Conservation (phyloP, 1,140 invertebrate species). For the Parasteatoda tepidariorum region DNA sequence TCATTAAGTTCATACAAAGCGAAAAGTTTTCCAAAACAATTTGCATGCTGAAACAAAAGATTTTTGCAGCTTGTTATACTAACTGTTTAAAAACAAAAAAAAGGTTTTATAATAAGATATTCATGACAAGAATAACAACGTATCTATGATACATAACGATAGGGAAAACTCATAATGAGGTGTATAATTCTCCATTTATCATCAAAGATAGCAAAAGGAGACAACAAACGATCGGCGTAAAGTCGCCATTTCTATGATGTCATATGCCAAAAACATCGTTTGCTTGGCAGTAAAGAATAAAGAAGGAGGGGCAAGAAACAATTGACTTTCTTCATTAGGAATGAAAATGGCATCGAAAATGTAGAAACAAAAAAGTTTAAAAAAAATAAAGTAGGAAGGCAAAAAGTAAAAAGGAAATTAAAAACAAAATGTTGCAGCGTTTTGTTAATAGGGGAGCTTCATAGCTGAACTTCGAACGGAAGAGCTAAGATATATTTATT, state of each 20-base stretch:
- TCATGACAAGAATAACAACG: too few relatives aligned
- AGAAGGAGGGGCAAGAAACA: neutral
- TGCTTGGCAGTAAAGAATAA: neutral
- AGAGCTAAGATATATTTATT: neutral
- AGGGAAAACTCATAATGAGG: too few relatives aligned
- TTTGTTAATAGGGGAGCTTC: constrained; percentile 16
- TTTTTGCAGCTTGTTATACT: too few relatives aligned
- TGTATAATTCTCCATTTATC: too few relatives aligned
- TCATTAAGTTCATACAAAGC: too few relatives aligned
- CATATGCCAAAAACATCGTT: constrained; percentile 9
- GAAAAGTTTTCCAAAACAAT: too few relatives aligned
- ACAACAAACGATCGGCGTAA: too few relatives aligned
- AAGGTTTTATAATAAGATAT: too few relatives aligned
- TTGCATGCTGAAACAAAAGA: too few relatives aligned
- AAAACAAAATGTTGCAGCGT: neutral
- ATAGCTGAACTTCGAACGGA: neutral
- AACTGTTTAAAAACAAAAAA: too few relatives aligned
- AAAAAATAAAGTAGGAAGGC: neutral
- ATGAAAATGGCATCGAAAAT: constrained; percentile 1
- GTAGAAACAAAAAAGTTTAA: neutral
- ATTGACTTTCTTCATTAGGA: constrained; percentile 43
- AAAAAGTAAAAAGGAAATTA: constrained; percentile 11
- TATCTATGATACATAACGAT: too few relatives aligned
- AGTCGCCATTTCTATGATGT: constrained; percentile 14
- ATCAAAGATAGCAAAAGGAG: too few relatives aligned